Conservation (phyloP, 2,797 vertebrate genomes). For the Gallinago stenura region DNA sequence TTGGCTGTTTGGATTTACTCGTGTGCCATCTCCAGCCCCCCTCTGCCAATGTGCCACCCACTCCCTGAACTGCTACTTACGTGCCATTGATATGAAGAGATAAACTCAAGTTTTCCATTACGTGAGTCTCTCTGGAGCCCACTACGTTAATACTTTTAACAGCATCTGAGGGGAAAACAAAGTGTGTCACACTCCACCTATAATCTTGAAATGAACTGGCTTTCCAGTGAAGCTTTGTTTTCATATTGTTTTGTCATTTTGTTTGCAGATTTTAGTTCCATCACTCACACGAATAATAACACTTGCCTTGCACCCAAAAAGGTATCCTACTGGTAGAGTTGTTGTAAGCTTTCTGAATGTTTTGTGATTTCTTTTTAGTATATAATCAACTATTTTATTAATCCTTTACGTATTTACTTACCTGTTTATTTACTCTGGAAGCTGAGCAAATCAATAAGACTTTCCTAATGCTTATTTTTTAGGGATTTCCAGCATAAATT, state of each 20-base stretch:
- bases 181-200: not conserved
- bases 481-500: not conserved
- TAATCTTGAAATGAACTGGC: not conserved
- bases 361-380: not conserved
- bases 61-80: slow-evolving; percentile 73
- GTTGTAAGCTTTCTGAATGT: not conserved
- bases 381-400: not conserved
- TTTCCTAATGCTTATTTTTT: not conserved
- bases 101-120: slow-evolving; percentile 82
- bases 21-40: not conserved
- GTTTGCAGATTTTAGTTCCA: not conserved
- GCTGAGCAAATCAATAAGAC: not conserved
- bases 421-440: not conserved
- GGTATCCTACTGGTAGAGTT: not conserved
- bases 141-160: slow-evolving; percentile 84
- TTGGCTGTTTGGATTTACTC: not conserved
- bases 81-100: slow-evolving; percentile 88
- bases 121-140: slow-evolving; percentile 79
- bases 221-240: not conserved
- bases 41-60: not conserved
- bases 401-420: not conserved
- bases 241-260: not conserved
- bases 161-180: slow-evolving; percentile 79
- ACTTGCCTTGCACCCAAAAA: not conserved
- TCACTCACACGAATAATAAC: not conserved